Percentiles rank a stretch among this genome's conserved stretches.
Evolutionary conservation across 2,113 vertebrate genomes (phyloP).

Genomic region (Azemiops feae): DNA sequence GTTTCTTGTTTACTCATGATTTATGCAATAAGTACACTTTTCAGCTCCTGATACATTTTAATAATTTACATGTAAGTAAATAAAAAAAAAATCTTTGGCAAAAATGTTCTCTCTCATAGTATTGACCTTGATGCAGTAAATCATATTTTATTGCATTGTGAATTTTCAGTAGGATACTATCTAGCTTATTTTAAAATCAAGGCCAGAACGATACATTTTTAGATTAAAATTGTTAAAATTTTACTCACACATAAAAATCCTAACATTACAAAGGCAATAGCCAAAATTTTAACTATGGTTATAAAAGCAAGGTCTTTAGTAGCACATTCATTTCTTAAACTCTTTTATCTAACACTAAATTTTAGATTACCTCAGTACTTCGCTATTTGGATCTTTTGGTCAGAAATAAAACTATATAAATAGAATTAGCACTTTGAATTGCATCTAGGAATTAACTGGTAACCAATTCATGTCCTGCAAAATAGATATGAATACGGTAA

Average conservation of each 20-base stretch:
- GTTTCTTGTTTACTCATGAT: neutral
- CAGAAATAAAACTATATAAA: neutral
- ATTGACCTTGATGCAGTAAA: neutral
- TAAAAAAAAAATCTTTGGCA: neutral
- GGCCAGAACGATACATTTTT: neutral
- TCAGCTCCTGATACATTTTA: neutral
- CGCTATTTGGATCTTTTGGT: neutral
- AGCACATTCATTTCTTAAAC: neutral
- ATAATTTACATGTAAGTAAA: neutral
- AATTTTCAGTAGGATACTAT: neutral
- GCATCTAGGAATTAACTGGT: neutral
- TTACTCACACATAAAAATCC: neutral
- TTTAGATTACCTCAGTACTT: neutral
- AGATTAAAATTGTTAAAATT: neutral
- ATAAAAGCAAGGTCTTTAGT: neutral
- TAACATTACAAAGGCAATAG: neutral
- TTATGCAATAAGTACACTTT: neutral
- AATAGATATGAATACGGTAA: neutral
- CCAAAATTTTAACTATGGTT: neutral
- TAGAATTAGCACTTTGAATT: neutral
- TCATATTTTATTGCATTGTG: neutral
- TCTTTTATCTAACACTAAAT: neutral
- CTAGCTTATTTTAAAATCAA: neutral
- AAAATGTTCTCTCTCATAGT: neutral
- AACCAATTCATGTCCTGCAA: neutral